These are phyloP conservation scores for Cephus nigrinus DNA, from an alignment of 2,888 invertebrate species.

Conservation along the genomic window DNA sequence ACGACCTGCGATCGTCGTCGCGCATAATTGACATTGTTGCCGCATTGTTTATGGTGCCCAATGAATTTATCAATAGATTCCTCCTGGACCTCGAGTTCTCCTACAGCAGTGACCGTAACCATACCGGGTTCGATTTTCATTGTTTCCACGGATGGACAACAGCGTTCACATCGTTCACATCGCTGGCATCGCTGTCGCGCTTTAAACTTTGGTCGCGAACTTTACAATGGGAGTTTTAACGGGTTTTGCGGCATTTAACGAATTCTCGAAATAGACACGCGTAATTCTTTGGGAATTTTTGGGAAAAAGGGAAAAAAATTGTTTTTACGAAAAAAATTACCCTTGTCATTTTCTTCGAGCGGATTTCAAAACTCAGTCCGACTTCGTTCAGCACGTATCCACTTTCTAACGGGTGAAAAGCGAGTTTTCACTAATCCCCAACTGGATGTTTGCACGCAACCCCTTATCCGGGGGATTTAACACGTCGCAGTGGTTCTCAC, in stretches of 20 bases:
- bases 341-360: background rate
- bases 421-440: background rate
- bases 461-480: background rate
- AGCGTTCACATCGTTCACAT: background rate
- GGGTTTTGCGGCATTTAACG: background rate
- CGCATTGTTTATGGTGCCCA: conserved; percentile 56
- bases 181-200: background rate
- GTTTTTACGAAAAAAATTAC: background rate
- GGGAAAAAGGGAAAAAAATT: background rate
- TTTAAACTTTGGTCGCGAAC: background rate
- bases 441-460: background rate
- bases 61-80: conserved; percentile 60
- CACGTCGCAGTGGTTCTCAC: background rate
- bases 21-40: conserved; percentile 63
- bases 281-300: background rate
- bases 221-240: background rate
- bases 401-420: background rate
- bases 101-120: conserved; percentile 9
- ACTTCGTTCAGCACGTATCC: background rate
- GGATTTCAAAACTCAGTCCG: background rate
- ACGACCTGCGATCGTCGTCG: conserved; percentile 41
- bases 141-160: conserved; percentile 31
- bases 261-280: background rate
- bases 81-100: conserved; percentile 28
- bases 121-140: conserved; percentile 39